Percentiles rank a stretch among this genome's conserved stretches.
phyloP scores from a whole-genome alignment of 2,797 vertebrate species.

The Masticophis lateralis region DNA sequence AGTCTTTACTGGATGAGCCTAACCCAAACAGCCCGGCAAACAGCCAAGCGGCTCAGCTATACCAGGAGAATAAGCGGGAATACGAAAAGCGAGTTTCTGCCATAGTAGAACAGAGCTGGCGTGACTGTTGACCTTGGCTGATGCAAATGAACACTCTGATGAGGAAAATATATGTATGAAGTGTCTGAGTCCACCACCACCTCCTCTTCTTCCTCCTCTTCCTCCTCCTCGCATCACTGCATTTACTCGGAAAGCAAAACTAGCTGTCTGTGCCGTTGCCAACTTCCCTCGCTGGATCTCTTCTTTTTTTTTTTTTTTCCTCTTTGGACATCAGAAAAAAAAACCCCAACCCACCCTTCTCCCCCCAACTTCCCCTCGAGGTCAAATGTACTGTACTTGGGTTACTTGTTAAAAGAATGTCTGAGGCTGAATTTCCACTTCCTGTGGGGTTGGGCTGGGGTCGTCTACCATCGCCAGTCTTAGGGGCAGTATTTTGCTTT shows the following conservation, averaged over 20 bases:
- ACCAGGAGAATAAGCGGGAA: constrained; percentile 99
- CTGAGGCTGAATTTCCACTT: constrained; percentile 67
- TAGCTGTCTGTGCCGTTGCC: constrained; percentile 89
- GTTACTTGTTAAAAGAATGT: constrained; percentile 79
- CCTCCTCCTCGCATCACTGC: constrained; percentile 81
- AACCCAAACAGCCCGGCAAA: constrained; percentile 99
- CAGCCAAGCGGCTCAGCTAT: constrained; percentile 98
- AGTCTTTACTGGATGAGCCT: constrained; percentile 98
- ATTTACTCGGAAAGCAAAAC: constrained; percentile 89
- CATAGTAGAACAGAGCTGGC: constrained; percentile 99
- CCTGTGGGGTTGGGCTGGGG: constrained; percentile 38
- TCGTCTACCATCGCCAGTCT: constrained; percentile 60
- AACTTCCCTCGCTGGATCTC: constrained; percentile 81
- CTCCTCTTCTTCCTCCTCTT: constrained; percentile 77
- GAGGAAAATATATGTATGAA: constrained; percentile 74
- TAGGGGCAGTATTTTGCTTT: constrained; percentile 67
- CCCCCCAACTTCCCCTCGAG: constrained; percentile 70
- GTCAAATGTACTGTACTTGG: constrained; percentile 81
- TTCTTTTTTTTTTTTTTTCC: constrained; percentile 43
- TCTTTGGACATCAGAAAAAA: constrained; percentile 77
- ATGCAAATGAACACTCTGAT: constrained; percentile 83
- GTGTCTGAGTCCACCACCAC: constrained; percentile 66
- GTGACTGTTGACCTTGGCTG: constrained; percentile 93
- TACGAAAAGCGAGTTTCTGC: constrained; percentile 99
- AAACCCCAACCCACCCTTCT: constrained; percentile 58